Evolutionary conservation across 2,113 vertebrate genomes (phyloP).

Genomic region (Anseranas semipalmata): DNA sequence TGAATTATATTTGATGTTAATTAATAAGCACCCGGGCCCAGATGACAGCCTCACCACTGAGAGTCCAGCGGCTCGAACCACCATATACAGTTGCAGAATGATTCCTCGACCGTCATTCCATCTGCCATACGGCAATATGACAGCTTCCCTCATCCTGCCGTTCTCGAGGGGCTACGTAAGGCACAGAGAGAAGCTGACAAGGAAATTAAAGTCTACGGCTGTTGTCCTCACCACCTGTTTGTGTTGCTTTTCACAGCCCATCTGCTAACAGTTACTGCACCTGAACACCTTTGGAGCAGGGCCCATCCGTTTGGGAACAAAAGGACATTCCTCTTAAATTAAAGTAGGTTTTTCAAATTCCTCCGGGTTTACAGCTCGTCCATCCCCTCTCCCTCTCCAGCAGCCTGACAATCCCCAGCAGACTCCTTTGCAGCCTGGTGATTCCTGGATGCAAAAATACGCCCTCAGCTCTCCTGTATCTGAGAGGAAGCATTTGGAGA

Average conservation of each 20-base stretch:
- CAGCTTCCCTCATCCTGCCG: background rate
- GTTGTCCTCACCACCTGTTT: constrained; percentile 29
- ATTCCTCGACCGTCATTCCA: background rate
- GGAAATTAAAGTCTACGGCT: background rate
- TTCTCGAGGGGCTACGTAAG: background rate
- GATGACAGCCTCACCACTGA: background rate
- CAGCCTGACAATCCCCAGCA: background rate
- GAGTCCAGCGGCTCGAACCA: background rate
- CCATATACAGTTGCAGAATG: background rate
- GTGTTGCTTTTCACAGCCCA: constrained; percentile 26
- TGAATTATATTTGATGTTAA: background rate
- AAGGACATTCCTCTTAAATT: constrained; percentile 61
- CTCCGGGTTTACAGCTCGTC: background rate
- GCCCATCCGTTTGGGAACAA: constrained; percentile 25
- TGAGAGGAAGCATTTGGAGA: background rate
- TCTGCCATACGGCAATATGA: background rate
- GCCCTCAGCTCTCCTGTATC: background rate
- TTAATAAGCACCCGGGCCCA: background rate
- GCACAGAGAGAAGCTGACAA: background rate
- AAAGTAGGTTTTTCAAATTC: constrained; percentile 30
- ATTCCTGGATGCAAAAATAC: background rate
- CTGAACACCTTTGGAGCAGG: constrained; percentile 11
- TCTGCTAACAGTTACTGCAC: constrained; percentile 48
- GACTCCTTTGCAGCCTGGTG: background rate
- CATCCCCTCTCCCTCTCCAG: background rate